These are phyloP conservation scores for Cepaea hortensis DNA, from an alignment of 2,888 invertebrate species.

Conservation along the genomic window DNA sequence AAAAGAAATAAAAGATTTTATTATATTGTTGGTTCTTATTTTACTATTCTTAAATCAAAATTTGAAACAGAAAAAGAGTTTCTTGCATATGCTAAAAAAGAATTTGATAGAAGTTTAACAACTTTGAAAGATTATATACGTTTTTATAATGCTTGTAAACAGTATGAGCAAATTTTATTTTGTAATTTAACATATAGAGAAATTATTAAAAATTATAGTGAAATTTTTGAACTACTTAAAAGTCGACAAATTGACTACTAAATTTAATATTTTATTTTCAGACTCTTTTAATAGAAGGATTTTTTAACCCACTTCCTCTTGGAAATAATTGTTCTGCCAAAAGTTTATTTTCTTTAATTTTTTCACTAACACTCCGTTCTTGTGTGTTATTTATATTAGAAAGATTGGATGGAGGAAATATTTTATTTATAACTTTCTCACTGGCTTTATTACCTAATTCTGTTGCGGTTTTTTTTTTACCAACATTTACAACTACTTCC, in stretches of 20 bases:
- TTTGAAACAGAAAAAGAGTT: background rate
- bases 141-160: background rate
- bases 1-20: slow-evolving; percentile 8
- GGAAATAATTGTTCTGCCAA: background rate
- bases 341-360: too few species aligned
- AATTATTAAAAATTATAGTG: background rate
- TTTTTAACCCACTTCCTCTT: background rate
- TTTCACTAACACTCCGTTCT: too few species aligned
- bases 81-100: background rate
- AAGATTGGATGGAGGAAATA: background rate
- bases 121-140: background rate
- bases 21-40: background rate
- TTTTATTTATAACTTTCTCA: background rate
- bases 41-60: slow-evolving; percentile 7
- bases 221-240: too few species aligned
- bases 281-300: background rate
- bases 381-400: background rate
- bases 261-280: background rate
- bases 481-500: background rate
- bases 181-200: slow-evolving; percentile 14
- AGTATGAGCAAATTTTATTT: background rate
- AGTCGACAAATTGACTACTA: too few species aligned
- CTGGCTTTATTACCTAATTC: too few species aligned
- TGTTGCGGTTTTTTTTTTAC: background rate
- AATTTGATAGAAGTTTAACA: background rate